Evolutionary conservation across 2,113 vertebrate species (phyloP), one percentile per base, ranked within the genome.

Genomic region (Scalopus aquaticus): DNA sequence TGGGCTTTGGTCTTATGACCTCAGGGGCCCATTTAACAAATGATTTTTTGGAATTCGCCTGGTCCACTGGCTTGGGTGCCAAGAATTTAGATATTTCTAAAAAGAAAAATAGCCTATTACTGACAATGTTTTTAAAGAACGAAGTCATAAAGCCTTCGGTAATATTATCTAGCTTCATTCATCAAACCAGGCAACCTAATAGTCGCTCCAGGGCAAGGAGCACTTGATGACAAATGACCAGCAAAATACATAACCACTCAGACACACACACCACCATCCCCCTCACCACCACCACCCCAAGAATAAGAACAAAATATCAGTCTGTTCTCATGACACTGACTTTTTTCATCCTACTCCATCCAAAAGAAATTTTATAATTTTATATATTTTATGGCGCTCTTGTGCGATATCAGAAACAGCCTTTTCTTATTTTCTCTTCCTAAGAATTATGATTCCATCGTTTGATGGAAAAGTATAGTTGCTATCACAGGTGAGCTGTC

Each of bases 81-180:
- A 95, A 96, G 88, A 96, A 85, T 91, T 79, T 32, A 92, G 81
- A 94, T 46, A 64, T n/a, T 93, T 92, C 46, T 80, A 58, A 86
- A 96, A 96, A 96, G 93, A 96, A 97, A 97, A 96, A 96, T 85
- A 85, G 88, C 77, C 95, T 96, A 95, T 96, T 93, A 93, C 77
- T 96, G 96, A 96, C 91, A 96, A 81, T 73, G 92, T 90, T 96
- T 96, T 97, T 79, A 96, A 95, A 87, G 72, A 78, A 93, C 13
- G 56, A 93, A 93, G 90, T 83, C 90, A 92, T 92, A 88, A 95
- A 93, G 92, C 77, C 94, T 96, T 95, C 80, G 56, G 96, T 96
- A 92, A 96, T 88, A 97, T n/a, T 90, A 80, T 93, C 54, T 77
- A 65, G 94, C 35, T 88, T 93, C 96, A 96, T 97, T 96, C 37